Evolutionary conservation across 2,113 vertebrate genomes (phyloP).

Genomic region (Megaleporinus macrocephalus): DNA sequence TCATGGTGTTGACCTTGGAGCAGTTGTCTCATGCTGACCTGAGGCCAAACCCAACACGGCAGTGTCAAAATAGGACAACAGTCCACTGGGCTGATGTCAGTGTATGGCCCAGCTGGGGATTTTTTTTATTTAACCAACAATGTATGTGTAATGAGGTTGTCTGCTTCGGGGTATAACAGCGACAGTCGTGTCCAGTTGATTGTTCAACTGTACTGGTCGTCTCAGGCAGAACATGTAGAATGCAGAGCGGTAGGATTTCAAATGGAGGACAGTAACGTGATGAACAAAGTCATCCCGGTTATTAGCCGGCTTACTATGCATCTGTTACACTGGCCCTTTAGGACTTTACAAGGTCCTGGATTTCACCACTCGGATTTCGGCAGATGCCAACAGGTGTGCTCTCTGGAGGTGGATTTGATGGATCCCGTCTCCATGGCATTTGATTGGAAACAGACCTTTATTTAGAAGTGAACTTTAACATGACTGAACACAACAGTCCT

Average conservation of each 20-base stretch:
- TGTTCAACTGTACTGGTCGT: too few species aligned
- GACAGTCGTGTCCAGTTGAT: neutral
- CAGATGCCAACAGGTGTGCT: conserved; percentile 42
- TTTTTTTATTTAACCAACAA: neutral
- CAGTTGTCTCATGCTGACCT: conserved; percentile 5
- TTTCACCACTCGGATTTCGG: conserved; percentile 13
- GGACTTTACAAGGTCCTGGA: neutral
- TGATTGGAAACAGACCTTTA: conserved; percentile 60
- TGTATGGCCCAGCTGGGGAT: neutral
- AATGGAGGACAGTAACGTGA: neutral
- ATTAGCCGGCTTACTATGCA: neutral
- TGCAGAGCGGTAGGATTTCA: neutral
- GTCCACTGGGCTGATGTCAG: conserved; percentile 19
- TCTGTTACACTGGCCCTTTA: neutral
- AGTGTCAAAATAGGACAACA: conserved; percentile 26
- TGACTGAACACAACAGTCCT: conserved; percentile 21
- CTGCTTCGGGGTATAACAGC: conserved; percentile 3
- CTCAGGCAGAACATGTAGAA: neutral
- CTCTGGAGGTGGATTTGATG: neutral
- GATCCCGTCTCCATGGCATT: conserved; percentile 31
- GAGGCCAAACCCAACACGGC: neutral
- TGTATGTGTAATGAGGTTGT: neutral
- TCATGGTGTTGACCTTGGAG: conserved; percentile 25
- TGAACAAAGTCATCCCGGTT: conserved; percentile 2
- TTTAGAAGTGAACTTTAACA: conserved; percentile 70